phyloP scores from a whole-genome alignment of 2,797 vertebrate genomes.

The Acanthurus lineatus region DNA sequence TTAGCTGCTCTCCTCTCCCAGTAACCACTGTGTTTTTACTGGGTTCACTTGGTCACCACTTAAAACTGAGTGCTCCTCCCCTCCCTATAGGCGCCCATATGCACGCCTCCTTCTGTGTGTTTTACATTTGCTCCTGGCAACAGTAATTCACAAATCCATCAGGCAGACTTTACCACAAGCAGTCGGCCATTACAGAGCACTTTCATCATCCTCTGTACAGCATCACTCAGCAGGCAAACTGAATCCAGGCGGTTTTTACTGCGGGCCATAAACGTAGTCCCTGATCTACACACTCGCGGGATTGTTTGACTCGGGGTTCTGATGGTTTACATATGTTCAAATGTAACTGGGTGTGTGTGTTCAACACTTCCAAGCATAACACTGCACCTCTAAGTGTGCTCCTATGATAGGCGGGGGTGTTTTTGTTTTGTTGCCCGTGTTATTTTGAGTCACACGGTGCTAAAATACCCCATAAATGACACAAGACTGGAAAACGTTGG shows the following conservation, averaged over 20 bases:
- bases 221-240: constrained; percentile 64
- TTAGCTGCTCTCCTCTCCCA: constrained; percentile 40
- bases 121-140: constrained; percentile 62
- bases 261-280: constrained; percentile 42
- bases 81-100: constrained; percentile 43
- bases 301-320: constrained; percentile 41
- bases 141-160: constrained; percentile 66
- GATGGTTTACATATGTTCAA: constrained; percentile 62
- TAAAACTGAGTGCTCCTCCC: constrained; percentile 23
- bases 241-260: constrained; percentile 76
- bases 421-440: constrained; percentile 32
- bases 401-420: neutral
- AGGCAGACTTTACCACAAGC: constrained; percentile 56
- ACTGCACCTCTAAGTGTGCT: constrained; percentile 5
- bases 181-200: constrained; percentile 57
- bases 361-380: constrained; percentile 8
- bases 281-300: constrained; percentile 14
- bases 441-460: constrained; percentile 29
- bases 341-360: constrained; percentile 9
- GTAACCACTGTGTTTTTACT: constrained; percentile 60
- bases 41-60: constrained; percentile 66
- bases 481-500: constrained; percentile 22
- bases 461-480: constrained; percentile 34
- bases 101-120: constrained; percentile 36
- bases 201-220: constrained; percentile 64